Evolutionary conservation across 1,140 invertebrate species (phyloP).

Genomic region (Heliconius congener): DNA sequence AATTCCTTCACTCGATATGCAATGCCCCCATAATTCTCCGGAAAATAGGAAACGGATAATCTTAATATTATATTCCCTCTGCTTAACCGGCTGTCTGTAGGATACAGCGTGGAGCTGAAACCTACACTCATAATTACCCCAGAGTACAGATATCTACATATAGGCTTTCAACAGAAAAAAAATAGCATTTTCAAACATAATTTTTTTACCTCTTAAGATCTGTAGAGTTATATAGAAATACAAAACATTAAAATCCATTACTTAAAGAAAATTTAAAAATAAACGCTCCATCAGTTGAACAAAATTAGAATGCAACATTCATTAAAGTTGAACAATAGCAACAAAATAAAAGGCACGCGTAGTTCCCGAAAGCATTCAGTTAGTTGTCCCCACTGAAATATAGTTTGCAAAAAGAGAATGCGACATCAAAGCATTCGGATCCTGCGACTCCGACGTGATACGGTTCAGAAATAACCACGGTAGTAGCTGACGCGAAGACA

Average conservation of each 20-base stretch:
- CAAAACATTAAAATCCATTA: neutral
- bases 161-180: no score
- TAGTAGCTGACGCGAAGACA: conserved; percentile 55
- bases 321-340: conserved; percentile 29
- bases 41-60: no score
- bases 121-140: no score
- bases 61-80: no score
- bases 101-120: no score
- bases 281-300: neutral
- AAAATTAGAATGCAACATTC: conserved; percentile 27
- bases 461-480: conserved; percentile 74
- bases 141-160: no score
- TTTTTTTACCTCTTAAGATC: neutral
- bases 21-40: no score
- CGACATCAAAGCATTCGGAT: conserved; percentile 75
- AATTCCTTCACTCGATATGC: no score
- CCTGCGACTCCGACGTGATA: conserved; percentile 68
- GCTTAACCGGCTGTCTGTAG: no score
- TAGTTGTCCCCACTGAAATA: conserved; percentile 62
- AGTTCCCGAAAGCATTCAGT: conserved; percentile 74
- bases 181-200: no score
- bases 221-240: neutral
- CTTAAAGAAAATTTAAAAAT: neutral
- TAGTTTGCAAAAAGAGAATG: conserved; percentile 75
- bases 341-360: conserved; percentile 48